Conservation (phyloP, 2,797 vertebrate species). For the Rhyacichthys aspro region DNA sequence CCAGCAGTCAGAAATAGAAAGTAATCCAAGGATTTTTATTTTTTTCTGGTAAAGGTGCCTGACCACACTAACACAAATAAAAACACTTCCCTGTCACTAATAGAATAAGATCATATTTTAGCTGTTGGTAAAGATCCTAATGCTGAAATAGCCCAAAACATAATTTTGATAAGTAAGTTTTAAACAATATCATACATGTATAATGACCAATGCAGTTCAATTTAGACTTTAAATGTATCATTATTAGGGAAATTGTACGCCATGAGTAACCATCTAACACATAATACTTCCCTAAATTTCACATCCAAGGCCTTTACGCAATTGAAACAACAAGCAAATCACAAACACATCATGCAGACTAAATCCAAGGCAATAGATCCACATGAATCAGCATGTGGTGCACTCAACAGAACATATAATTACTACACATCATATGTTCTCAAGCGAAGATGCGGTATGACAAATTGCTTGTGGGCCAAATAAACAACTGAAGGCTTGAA, state of each 20-base stretch:
- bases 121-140: too few relatives aligned
- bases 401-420: conserved; percentile 6
- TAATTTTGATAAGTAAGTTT: too few relatives aligned
- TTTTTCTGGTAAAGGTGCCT: conserved; percentile 1
- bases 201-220: too few relatives aligned
- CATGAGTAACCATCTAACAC: too few relatives aligned
- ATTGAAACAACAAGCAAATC: background rate
- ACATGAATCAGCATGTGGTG: background rate
- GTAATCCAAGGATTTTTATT: conserved; percentile 15
- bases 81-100: too few relatives aligned
- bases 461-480: conserved; percentile 15
- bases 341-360: background rate
- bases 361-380: background rate
- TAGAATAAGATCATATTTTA: too few relatives aligned
- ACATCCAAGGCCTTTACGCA: background rate
- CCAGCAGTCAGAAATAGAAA: conserved; percentile 19
- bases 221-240: too few relatives aligned
- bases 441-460: conserved; percentile 4
- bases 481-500: conserved; percentile 15
- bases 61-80: background rate
- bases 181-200: too few relatives aligned
- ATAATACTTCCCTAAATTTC: background rate
- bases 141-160: too few relatives aligned
- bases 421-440: conserved; percentile 18
- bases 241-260: too few relatives aligned